Evolutionary conservation across 2,113 vertebrate genomes (phyloP).

Genomic region (Rhinopomastus cyanomelas): DNA sequence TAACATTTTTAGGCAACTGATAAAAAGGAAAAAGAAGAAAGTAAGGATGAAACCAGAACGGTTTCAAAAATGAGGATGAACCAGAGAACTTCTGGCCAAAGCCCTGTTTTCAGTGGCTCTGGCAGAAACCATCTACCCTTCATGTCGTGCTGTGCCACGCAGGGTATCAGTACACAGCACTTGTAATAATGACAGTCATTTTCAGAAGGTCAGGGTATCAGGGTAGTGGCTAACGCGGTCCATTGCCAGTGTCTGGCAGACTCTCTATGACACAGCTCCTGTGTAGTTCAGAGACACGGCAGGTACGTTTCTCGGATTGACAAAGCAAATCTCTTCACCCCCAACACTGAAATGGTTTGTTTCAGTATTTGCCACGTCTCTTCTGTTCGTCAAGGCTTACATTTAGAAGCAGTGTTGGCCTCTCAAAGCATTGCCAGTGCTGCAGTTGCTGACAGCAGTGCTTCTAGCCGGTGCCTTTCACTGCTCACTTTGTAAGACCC

Average conservation of each 20-base stretch:
- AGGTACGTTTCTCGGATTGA: neutral
- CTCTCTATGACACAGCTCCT: neutral
- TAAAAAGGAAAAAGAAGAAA: slow-evolving; percentile 24
- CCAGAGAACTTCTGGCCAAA: neutral
- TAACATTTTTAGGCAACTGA: slow-evolving; percentile 18
- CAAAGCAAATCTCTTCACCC: neutral
- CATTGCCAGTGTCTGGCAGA: neutral
- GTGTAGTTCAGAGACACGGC: neutral
- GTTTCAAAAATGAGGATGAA: neutral
- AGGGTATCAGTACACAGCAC: neutral
- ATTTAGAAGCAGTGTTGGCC: neutral
- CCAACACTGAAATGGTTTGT: neutral
- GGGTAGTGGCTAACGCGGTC: slow-evolving; percentile 8
- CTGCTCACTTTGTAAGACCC: slow-evolving; percentile 10
- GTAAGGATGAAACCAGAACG: neutral
- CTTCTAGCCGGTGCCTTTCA: neutral
- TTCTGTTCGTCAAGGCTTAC: neutral
- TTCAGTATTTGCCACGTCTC: slow-evolving; percentile 7
- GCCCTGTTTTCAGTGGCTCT: neutral
- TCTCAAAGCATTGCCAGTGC: neutral
- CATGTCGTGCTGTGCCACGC: neutral
- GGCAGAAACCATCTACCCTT: neutral
- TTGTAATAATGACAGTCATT: neutral
- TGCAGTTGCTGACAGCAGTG: slow-evolving; percentile 17
- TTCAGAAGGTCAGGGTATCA: neutral